Conservation (phyloP, 2,888 invertebrate species). For the Candidula unifasciata region DNA sequence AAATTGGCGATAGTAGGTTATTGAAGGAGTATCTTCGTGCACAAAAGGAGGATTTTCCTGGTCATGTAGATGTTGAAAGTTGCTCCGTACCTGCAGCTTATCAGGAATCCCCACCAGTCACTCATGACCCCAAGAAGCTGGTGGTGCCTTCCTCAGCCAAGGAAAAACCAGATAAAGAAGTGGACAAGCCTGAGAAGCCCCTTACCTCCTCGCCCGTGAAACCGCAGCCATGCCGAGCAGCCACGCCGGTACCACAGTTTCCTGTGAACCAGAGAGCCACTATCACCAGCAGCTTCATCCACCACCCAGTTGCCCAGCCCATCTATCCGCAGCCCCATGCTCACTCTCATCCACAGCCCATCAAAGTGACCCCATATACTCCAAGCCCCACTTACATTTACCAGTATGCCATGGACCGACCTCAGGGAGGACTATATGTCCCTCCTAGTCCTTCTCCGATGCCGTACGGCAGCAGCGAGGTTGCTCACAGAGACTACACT, state of each 20-base stretch:
- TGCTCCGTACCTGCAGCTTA: conserved; percentile 29
- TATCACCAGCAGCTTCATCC: conserved; percentile 39
- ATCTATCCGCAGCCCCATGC: conserved; percentile 16
- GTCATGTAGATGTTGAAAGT: conserved; percentile 44
- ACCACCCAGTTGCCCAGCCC: conserved; percentile 35
- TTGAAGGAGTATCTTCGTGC: conserved; percentile 40
- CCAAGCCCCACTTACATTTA: conserved; percentile 42
- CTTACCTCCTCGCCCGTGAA: conserved; percentile 30
- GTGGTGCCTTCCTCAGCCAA: background rate
- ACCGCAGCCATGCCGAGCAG: conserved; percentile 41
- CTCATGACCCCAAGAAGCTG: background rate
- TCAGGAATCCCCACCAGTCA: background rate
- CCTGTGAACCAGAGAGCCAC: conserved; percentile 34
- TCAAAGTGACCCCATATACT: conserved; percentile 40
- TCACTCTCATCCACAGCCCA: conserved; percentile 32
- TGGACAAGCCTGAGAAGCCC: conserved; percentile 9
- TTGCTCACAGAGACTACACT: background rate
- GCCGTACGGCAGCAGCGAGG: conserved; percentile 16
- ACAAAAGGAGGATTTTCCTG: conserved; percentile 49
- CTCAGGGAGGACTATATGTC: conserved; percentile 24
- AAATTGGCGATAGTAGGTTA: conserved; percentile 34
- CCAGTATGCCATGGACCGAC: conserved; percentile 40
- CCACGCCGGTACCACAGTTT: conserved; percentile 49
- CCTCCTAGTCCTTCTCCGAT: conserved; percentile 27
- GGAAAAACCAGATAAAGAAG: conserved; percentile 16